These are phyloP conservation scores for Pyrgilauda ruficollis DNA, from an alignment of 2,113 vertebrate species.

Conservation along the genomic window DNA sequence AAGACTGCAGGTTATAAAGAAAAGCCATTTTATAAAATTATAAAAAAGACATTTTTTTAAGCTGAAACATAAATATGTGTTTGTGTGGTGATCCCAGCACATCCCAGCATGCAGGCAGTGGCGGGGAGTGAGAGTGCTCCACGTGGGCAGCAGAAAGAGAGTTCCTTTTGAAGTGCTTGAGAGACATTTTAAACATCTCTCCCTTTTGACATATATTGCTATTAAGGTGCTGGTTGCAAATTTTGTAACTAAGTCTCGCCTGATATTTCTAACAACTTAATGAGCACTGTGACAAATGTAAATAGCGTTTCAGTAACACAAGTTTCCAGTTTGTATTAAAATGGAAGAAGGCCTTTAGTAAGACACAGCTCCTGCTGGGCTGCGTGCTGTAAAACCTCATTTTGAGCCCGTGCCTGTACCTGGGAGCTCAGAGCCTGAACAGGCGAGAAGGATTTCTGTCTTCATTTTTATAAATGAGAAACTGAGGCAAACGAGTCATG, in stretches of 20 bases:
- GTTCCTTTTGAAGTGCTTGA: background rate
- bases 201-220: background rate
- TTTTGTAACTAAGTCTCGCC: background rate
- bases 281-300: background rate
- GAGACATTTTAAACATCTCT: background rate
- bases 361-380: background rate
- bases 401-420: background rate
- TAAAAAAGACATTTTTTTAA: background rate
- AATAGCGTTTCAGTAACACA: background rate
- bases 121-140: accelerated
- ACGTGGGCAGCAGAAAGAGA: background rate
- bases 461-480: slow-evolving; percentile 41
- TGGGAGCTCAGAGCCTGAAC: background rate
- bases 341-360: background rate
- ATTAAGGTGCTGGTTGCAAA: background rate
- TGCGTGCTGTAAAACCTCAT: background rate
- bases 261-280: background rate
- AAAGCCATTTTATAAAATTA: background rate
- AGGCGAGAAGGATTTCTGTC: background rate
- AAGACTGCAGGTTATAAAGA: background rate
- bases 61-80: background rate
- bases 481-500: slow-evolving; percentile 43
- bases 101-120: accelerated
- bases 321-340: background rate
- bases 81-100: background rate